A percentile compares a stretch with the other conserved stretches of the same genome.
Conservation (phyloP, 2,888 invertebrate species). For the Tenodera sinensis region DNA sequence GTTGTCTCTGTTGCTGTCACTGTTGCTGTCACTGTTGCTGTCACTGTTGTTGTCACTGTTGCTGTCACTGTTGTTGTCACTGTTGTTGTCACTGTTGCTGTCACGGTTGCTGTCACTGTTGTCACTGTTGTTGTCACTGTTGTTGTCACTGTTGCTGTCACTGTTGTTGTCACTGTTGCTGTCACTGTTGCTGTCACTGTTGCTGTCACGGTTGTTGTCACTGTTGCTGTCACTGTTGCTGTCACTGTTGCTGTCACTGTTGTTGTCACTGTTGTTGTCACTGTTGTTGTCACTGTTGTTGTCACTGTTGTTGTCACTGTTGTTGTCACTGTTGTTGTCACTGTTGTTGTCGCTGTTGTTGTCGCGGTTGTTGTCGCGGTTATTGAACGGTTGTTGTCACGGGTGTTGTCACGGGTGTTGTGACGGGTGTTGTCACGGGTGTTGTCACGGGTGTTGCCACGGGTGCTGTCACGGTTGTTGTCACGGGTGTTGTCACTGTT, state of each 20-base stretch:
- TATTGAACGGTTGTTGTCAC: too few relatives aligned
- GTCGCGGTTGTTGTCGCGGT: too few relatives aligned
- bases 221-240: too few relatives aligned
- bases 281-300: background rate
- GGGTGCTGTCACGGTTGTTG: too few relatives aligned
- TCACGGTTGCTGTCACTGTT: background rate
- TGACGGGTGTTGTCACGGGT: too few relatives aligned
- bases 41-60: too few relatives aligned
- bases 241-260: too few relatives aligned
- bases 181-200: background rate
- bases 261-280: background rate
- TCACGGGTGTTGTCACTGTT: too few relatives aligned
- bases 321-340: background rate
- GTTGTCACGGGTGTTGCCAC: too few relatives aligned
- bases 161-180: background rate
- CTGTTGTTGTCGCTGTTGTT: background rate
- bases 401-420: too few relatives aligned
- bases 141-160: background rate
- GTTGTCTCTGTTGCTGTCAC: conserved; percentile 6
- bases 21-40: too few relatives aligned
- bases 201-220: too few relatives aligned
- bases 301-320: background rate
- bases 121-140: background rate
- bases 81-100: background rate
- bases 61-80: background rate